Conservation (phyloP, 2,797 vertebrate species). For the Liparis tanakae region DNA sequence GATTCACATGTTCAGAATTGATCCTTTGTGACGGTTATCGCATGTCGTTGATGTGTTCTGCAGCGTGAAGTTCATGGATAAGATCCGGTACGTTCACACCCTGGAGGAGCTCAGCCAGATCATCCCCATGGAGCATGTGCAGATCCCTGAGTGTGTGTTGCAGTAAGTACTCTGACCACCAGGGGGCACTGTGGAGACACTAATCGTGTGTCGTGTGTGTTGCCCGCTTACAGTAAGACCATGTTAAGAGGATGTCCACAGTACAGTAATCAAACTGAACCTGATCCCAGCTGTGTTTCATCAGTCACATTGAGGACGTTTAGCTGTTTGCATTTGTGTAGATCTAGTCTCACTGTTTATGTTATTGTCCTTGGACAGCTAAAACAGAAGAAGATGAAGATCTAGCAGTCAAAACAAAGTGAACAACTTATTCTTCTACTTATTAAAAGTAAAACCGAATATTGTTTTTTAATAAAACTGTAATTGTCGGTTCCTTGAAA, state of each 20-base stretch:
- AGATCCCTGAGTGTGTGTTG: slow-evolving; percentile 93
- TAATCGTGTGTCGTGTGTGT: neutral
- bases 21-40: neutral
- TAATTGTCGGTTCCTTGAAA: neutral
- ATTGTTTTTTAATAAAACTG: neutral
- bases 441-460: neutral
- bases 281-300: slow-evolving; percentile 8
- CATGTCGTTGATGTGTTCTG: slow-evolving; percentile 4
- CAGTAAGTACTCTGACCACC: slow-evolving; percentile 87
- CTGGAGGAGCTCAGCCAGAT: slow-evolving; percentile 91
- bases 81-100: slow-evolving; percentile 95
- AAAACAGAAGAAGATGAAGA: neutral
- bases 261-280: neutral
- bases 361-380: neutral
- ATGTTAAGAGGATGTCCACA: neutral
- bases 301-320: neutral
- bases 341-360: neutral
- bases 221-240: neutral
- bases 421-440: no score
- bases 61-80: slow-evolving; percentile 96
- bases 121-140: slow-evolving; percentile 96
- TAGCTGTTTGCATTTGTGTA: neutral
- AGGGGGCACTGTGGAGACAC: slow-evolving; percentile 44
- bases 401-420: neutral
- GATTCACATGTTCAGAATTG: neutral